Conservation (phyloP, 2,113 vertebrate species). For the Cichladusa arquata region DNA sequence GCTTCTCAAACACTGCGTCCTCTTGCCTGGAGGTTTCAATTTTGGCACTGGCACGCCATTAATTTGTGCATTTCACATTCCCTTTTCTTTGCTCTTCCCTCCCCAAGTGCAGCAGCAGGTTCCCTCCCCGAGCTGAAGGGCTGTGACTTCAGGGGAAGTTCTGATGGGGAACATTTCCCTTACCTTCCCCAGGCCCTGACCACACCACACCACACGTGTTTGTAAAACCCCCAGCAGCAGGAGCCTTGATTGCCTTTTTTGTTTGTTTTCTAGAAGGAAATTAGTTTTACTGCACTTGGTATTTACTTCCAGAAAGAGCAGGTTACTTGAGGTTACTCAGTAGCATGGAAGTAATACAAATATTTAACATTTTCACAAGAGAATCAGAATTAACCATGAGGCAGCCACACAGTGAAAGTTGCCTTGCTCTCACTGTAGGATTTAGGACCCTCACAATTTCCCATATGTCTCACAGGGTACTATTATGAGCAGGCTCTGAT, state of each 20-base stretch:
- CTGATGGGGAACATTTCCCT: background rate
- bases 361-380: background rate
- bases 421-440: background rate
- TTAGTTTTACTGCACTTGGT: background rate
- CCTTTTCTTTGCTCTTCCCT: background rate
- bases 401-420: background rate
- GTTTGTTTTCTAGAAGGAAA: background rate
- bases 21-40: background rate
- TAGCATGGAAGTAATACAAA: background rate
- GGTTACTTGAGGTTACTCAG: background rate
- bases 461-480: background rate
- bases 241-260: background rate
- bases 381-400: background rate
- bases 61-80: rapidly evolving
- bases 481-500: background rate
- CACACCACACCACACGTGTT: rapidly evolving
- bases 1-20: background rate
- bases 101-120: background rate
- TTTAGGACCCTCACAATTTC: background rate
- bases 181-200: background rate
- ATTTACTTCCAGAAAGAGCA: background rate
- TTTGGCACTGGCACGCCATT: background rate
- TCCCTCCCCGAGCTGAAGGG: background rate
- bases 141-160: background rate
- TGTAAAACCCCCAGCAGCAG: background rate